Evolutionary conservation across 2,888 invertebrate genomes (phyloP).

Genomic region (Lutraria lutraria): DNA sequence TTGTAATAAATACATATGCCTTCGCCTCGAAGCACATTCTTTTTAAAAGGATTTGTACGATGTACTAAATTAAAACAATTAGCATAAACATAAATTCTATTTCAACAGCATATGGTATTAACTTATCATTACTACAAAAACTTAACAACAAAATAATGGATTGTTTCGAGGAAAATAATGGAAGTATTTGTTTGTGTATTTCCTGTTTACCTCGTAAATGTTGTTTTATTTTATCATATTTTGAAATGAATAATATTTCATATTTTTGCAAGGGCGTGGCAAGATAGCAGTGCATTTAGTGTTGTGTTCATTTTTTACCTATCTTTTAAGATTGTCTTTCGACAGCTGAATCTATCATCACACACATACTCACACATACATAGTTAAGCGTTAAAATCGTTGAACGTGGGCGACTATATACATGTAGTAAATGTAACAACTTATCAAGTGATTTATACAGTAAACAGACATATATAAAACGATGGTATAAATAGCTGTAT

Average conservation of each 20-base stretch:
- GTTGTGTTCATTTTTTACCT: neutral
- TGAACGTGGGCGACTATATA: no score
- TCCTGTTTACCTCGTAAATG: neutral
- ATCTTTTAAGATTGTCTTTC: neutral
- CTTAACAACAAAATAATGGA: neutral
- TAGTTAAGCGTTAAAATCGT: no score
- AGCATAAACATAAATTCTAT: neutral
- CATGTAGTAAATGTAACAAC: no score
- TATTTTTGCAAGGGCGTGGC: slow-evolving; percentile 13
- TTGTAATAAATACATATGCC: no score
- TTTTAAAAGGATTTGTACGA: neutral
- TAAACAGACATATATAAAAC: no score
- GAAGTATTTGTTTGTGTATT: neutral
- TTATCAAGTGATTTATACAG: no score
- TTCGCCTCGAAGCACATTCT: no score
- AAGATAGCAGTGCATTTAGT: neutral
- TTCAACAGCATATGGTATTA: neutral
- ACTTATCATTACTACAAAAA: neutral
- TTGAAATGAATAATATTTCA: neutral
- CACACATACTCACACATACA: no score
- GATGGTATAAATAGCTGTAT: no score
- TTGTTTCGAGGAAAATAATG: neutral
- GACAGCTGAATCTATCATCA: neutral
- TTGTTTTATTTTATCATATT: neutral
- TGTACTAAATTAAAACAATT: neutral